phyloP scores from a whole-genome alignment of 2,888 invertebrate genomes.

The Allacma fusca region DNA sequence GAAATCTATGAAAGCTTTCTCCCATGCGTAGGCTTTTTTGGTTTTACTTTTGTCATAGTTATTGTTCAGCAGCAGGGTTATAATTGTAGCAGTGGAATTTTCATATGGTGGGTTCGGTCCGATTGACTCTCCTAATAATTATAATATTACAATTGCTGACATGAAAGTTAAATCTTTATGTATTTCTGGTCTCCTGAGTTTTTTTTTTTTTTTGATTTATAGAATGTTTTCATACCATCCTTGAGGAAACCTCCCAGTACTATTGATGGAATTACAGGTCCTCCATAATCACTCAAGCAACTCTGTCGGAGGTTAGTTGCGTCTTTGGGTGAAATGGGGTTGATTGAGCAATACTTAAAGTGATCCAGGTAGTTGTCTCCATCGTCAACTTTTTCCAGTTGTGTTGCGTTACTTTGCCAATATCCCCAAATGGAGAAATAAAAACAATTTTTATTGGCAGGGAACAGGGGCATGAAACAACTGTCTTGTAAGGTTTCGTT shows the following conservation, averaged over 20 bases:
- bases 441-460: conserved; percentile 77
- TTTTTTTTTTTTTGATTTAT: neutral
- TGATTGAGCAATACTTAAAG: conserved; percentile 74
- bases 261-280: conserved; percentile 90
- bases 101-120: conserved; percentile 53
- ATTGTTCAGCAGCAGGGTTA: conserved; percentile 60
- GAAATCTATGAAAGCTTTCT: conserved; percentile 57
- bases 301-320: conserved; percentile 51
- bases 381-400: conserved; percentile 65
- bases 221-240: conserved; percentile 47
- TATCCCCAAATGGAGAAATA: conserved; percentile 93
- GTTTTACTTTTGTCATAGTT: conserved; percentile 50
- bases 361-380: conserved; percentile 75
- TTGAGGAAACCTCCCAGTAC: conserved; percentile 87
- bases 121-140: conserved; percentile 45
- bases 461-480: conserved; percentile 88
- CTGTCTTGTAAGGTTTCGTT: conserved; percentile 74
- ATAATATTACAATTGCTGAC: neutral
- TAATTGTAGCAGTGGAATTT: conserved; percentile 55
- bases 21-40: conserved; percentile 57
- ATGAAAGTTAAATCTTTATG: too few relatives aligned
- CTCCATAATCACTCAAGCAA: conserved; percentile 89
- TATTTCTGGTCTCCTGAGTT: too few relatives aligned
- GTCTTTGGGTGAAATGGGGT: conserved; percentile 63
- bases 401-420: conserved; percentile 76